These are phyloP conservation scores for Puma concolor DNA, from an alignment of 2,113 vertebrate species.

Conservation along the genomic window DNA sequence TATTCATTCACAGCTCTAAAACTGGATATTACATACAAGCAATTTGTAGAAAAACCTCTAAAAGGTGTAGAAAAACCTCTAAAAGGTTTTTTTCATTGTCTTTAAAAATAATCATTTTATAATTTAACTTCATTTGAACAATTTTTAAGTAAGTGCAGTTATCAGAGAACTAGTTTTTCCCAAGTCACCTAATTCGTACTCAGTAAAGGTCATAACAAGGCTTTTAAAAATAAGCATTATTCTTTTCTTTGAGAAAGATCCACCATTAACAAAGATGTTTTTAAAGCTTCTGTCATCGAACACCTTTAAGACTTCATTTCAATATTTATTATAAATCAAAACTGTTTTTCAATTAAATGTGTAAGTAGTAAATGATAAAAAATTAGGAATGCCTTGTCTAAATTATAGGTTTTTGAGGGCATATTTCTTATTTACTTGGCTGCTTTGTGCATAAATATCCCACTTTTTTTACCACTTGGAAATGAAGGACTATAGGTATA, in stretches of 20 bases:
- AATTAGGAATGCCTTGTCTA: background rate
- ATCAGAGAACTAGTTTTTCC: constrained; percentile 61
- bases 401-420: background rate
- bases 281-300: constrained; percentile 45
- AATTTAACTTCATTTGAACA: constrained; percentile 70
- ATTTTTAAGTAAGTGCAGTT: constrained; percentile 63
- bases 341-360: background rate
- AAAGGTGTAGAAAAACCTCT: constrained; percentile 43
- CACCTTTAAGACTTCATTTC: background rate
- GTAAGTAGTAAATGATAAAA: constrained; percentile 24
- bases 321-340: constrained; percentile 37
- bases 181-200: constrained; percentile 52
- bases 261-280: constrained; percentile 10
- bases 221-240: constrained; percentile 67
- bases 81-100: constrained; percentile 57
- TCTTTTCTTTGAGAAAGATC: constrained; percentile 48
- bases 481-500: background rate
- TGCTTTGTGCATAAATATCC: background rate
- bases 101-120: constrained; percentile 70
- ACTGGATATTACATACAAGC: constrained; percentile 44
- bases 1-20: constrained; percentile 24
- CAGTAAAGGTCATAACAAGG: constrained; percentile 34
- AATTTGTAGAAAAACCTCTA: constrained; percentile 41
- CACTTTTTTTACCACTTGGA: background rate
- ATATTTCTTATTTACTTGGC: constrained; percentile 4